Percentiles rank a stretch among this genome's conserved stretches.
These are phyloP conservation scores for Linnaemya tessellans DNA, from an alignment of 2,888 invertebrate species.

Conservation along the genomic window DNA sequence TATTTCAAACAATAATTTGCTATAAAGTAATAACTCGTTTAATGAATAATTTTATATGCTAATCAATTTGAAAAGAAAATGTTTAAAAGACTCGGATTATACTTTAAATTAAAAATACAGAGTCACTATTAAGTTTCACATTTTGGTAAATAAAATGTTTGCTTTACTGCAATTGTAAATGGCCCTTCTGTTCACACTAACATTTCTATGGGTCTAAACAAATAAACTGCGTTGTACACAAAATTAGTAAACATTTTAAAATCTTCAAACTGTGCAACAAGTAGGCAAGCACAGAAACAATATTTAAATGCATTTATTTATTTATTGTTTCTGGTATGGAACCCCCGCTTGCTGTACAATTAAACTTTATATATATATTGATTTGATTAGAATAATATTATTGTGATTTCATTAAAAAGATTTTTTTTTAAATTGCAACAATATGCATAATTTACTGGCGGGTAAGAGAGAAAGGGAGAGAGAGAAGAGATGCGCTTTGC, in stretches of 20 bases:
- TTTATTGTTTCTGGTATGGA: background rate
- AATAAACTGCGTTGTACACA: background rate
- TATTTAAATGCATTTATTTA: background rate
- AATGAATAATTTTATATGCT: background rate
- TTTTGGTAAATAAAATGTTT: too few species aligned
- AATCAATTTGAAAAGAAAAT: background rate
- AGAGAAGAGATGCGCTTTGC: background rate
- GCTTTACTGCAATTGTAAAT: background rate
- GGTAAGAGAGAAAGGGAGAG: too few species aligned
- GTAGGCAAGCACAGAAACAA: background rate
- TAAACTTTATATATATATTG: conserved; percentile 18
- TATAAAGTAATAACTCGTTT: background rate
- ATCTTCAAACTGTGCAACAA: too few species aligned
- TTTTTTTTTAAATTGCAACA: background rate
- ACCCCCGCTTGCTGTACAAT: background rate
- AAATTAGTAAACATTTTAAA: background rate
- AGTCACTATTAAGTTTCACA: too few species aligned
- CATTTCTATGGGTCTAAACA: background rate
- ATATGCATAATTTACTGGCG: conserved; percentile 18
- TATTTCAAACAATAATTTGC: background rate
- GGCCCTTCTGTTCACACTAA: background rate
- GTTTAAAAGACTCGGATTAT: too few species aligned
- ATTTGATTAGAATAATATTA: conserved; percentile 35
- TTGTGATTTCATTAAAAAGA: conserved; percentile 12
- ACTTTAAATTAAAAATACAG: too few species aligned